phyloP scores from a whole-genome alignment of 2,888 invertebrate species.

The Diplolepis rosae region DNA sequence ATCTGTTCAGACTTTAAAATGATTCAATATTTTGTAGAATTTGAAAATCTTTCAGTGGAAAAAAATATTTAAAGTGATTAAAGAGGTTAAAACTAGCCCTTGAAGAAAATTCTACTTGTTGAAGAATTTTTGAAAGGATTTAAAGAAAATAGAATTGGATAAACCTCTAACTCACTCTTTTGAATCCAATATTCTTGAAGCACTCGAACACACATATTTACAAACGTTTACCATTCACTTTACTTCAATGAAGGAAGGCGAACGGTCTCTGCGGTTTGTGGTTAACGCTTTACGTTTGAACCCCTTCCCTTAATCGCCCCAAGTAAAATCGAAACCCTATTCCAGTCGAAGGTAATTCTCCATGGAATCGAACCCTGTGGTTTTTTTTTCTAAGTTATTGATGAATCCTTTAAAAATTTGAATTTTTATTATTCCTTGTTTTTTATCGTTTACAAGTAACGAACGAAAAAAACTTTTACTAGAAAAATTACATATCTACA shows the following conservation, averaged over 20 bases:
- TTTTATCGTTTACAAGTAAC: conserved; percentile 32
- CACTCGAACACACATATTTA: conserved; percentile 28
- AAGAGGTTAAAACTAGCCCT: background rate
- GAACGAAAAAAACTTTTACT: background rate
- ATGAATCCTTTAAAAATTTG: conserved; percentile 43
- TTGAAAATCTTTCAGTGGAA: too few relatives aligned
- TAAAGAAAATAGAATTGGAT: background rate
- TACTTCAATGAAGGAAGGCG: conserved; percentile 23
- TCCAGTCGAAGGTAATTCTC: conserved; percentile 65
- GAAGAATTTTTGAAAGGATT: background rate
- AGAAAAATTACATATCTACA: too few relatives aligned
- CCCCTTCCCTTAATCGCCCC: conserved; percentile 49
- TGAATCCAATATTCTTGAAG: background rate
- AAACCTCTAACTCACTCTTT: background rate
- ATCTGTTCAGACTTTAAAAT: too few relatives aligned
- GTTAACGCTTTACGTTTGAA: conserved; percentile 65
- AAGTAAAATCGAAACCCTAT: conserved; percentile 68
- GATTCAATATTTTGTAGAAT: too few relatives aligned
- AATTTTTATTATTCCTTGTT: conserved; percentile 43
- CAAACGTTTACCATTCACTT: conserved; percentile 37
- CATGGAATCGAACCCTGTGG: conserved; percentile 64
- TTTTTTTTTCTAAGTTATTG: conserved; percentile 51
- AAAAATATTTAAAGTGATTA: too few relatives aligned
- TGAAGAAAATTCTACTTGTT: background rate
- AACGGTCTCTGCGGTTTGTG: conserved; percentile 56